phyloP scores from a whole-genome alignment of 2,888 invertebrate species.

The Synergus umbraculus region DNA sequence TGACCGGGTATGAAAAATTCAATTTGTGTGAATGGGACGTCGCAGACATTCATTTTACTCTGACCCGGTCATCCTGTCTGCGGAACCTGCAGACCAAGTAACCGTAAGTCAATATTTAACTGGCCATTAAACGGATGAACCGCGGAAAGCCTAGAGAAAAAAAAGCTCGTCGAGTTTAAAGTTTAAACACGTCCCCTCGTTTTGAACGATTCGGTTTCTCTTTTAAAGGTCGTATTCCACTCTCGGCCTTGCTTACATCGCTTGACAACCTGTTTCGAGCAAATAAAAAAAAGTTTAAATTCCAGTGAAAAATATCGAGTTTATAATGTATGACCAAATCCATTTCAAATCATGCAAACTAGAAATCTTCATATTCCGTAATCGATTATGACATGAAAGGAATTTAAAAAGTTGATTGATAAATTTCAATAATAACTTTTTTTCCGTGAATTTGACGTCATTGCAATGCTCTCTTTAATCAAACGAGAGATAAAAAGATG shows the following conservation, averaged over 20 bases:
- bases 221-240: slow-evolving; percentile 31
- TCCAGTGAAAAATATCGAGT: neutral
- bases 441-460: too few species aligned
- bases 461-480: too few species aligned
- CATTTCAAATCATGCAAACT: neutral
- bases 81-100: slow-evolving; percentile 55
- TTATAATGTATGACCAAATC: neutral
- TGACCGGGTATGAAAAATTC: slow-evolving; percentile 1
- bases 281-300: neutral
- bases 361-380: too few species aligned
- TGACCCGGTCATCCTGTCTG: slow-evolving; percentile 37
- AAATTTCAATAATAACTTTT: too few species aligned
- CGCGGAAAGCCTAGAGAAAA: slow-evolving; percentile 54
- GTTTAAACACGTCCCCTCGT: slow-evolving; percentile 32
- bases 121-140: slow-evolving; percentile 66
- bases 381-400: too few species aligned
- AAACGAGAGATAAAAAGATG: too few species aligned
- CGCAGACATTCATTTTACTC: slow-evolving; percentile 20
- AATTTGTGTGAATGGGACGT: slow-evolving; percentile 24
- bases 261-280: neutral
- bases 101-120: slow-evolving; percentile 68
- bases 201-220: slow-evolving; percentile 49
- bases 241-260: neutral
- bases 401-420: too few species aligned
- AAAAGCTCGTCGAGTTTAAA: slow-evolving; percentile 44